These are phyloP conservation scores for Sinodicranocentrus sp. DNA, from an alignment of 2,888 invertebrate species.

Conservation along the genomic window DNA sequence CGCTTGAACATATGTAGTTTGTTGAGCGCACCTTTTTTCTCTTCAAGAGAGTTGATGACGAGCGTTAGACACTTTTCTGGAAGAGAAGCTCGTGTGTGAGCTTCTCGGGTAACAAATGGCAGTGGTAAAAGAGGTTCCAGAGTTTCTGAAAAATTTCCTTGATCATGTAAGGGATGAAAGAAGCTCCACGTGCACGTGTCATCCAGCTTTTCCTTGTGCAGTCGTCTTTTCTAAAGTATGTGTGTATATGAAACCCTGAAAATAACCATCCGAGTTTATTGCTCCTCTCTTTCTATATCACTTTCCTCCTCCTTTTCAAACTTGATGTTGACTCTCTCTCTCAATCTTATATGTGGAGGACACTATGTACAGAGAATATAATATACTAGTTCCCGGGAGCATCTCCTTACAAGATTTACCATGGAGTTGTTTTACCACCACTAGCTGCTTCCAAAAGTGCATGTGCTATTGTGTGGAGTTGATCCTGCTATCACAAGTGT, in stretches of 20 bases:
- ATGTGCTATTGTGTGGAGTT: background rate
- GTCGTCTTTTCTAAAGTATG: constrained; percentile 55
- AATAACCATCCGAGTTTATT: constrained; percentile 68
- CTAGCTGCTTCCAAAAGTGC: constrained; percentile 3
- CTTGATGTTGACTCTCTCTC: constrained; percentile 12
- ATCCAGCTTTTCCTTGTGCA: constrained; percentile 61
- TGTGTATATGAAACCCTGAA: constrained; percentile 52
- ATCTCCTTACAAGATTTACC: background rate
- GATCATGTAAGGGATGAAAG: constrained; percentile 2
- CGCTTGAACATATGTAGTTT: too few species aligned
- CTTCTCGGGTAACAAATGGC: too few species aligned
- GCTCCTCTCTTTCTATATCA: constrained; percentile 34
- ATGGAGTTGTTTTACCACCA: background rate
- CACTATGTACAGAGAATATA: background rate
- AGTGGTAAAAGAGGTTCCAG: too few species aligned
- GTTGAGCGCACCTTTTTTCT: too few species aligned
- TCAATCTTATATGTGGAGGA: background rate
- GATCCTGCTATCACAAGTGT: too few species aligned
- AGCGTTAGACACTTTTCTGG: too few species aligned
- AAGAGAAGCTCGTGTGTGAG: too few species aligned
- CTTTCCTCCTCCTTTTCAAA: constrained; percentile 10
- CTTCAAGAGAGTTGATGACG: too few species aligned
- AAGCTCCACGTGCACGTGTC: constrained; percentile 66
- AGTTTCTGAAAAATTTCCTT: background rate
- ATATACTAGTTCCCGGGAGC: background rate